Conservation (phyloP, 2,113 vertebrate genomes). For the Gavialis gangeticus region DNA sequence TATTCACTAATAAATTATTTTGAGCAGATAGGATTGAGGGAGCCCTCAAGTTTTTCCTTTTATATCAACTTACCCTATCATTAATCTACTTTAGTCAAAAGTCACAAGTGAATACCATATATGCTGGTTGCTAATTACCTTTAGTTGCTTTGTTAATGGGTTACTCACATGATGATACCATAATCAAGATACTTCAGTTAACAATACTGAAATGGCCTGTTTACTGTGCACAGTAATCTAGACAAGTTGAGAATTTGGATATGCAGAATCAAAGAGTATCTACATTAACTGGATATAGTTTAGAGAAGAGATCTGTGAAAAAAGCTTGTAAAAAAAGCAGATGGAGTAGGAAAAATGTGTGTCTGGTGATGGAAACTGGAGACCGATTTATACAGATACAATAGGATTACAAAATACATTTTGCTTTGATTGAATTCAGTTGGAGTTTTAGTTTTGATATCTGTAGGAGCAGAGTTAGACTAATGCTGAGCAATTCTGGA, state of each 20-base stretch:
- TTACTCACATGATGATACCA: background rate
- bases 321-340: background rate
- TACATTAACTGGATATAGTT: background rate
- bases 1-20: background rate
- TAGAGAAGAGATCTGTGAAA: background rate
- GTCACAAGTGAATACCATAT: background rate
- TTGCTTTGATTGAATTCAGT: accelerated
- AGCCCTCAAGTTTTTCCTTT: background rate
- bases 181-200: background rate
- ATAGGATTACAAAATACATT: background rate
- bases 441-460: background rate
- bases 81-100: background rate
- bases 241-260: background rate
- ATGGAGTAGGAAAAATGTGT: background rate
- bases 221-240: background rate
- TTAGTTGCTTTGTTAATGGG: background rate
- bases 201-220: background rate
- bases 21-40: background rate
- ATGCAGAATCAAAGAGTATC: background rate
- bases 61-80: background rate
- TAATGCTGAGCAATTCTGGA: background rate
- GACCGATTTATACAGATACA: background rate
- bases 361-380: background rate
- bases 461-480: background rate
- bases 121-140: slow-evolving; percentile 26